Evolutionary conservation across 2,113 vertebrate genomes (phyloP).

Genomic region (Clarias batrachus): DNA sequence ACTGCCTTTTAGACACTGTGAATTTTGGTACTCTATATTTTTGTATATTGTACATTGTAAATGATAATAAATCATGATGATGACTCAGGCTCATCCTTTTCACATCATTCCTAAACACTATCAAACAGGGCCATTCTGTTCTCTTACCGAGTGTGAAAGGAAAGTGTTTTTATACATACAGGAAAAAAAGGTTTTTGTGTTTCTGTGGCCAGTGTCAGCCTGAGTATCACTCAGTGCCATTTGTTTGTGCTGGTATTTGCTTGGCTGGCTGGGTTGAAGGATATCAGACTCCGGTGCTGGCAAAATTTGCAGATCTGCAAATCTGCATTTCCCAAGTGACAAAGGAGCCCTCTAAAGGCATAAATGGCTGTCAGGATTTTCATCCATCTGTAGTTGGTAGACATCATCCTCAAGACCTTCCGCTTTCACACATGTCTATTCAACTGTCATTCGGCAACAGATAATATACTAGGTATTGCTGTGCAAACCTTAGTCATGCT

Average conservation of each 20-base stretch:
- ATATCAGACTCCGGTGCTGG: slow-evolving; percentile 26
- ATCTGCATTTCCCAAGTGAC: neutral
- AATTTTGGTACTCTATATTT: slow-evolving; percentile 95
- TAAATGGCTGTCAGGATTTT: slow-evolving; percentile 37
- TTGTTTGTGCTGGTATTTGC: slow-evolving; percentile 42
- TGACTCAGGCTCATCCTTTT: slow-evolving; percentile 55
- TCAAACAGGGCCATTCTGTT: neutral
- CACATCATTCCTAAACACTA: neutral
- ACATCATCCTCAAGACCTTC: slow-evolving; percentile 11
- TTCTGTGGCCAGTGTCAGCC: slow-evolving; percentile 15
- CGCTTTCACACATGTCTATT: neutral
- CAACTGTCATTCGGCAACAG: slow-evolving; percentile 9
- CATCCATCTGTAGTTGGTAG: slow-evolving; percentile 15
- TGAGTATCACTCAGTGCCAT: slow-evolving; percentile 22
- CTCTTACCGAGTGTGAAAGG: neutral
- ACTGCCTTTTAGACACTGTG: slow-evolving; percentile 97
- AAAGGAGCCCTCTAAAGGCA: neutral
- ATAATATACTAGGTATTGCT: slow-evolving; percentile 10
- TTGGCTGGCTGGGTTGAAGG: slow-evolving; percentile 16
- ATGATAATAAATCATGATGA: slow-evolving; percentile 83
- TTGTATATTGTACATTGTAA: slow-evolving; percentile 96
- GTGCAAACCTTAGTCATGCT: slow-evolving; percentile 26
- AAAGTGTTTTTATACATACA: slow-evolving; percentile 10
- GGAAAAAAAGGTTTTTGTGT: slow-evolving; percentile 1
- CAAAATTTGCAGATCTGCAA: neutral